Evolutionary conservation across 2,797 vertebrate species (phyloP), one percentile per base, ranked within the genome.

Genomic region (Rhinatrema bivittatum): DNA sequence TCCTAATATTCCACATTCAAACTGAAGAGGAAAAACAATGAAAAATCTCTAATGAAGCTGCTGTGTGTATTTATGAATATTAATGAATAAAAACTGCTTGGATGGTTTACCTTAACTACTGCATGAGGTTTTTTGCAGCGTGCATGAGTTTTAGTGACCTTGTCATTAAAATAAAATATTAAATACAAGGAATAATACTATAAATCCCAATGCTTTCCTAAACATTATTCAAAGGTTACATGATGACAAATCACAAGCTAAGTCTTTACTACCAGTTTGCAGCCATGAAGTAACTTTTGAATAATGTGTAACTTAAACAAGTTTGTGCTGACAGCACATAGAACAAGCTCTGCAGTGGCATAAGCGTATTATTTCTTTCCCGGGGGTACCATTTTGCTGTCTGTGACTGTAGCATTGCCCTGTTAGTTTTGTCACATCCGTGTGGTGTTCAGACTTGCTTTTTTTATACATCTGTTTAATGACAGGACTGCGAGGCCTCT

Each of bases 21-120:
- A 89, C 87, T 89, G 83, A 85, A 89, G 87, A 90, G 84, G 86
- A 85, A 81, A 76, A 76, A 60, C 75, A 84, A 76, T 70, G 65
- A 79, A 73, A 81, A 87, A 87, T 93, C 90, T 92, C 89, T 90
- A 86, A 90, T 91, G 86, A 96, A 93, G 94, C 95, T 99, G 94
- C 95, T 99, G 90, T 97, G 94, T 97, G 94, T 97, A 96, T 97
- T 95, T 91, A 94, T 97, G 91, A 96, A 90, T 94, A 93, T 93
- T 95, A 96, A 93, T 91, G 86, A 97, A 98, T 95, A 97, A 97
- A 96, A 97, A 90, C 71, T 96, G 92, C 91, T 99, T 97, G 92
- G 87, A 94, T 96, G 93, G 93, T 95, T 95, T 91, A 94, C 93
- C 91, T 87, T 95, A 91, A 92, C 87, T 94, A 94, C 91, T 93